Evolutionary conservation across 2,888 invertebrate genomes (phyloP), one percentile per base, ranked within the genome.

Genomic region (Pammene fasciana): DNA sequence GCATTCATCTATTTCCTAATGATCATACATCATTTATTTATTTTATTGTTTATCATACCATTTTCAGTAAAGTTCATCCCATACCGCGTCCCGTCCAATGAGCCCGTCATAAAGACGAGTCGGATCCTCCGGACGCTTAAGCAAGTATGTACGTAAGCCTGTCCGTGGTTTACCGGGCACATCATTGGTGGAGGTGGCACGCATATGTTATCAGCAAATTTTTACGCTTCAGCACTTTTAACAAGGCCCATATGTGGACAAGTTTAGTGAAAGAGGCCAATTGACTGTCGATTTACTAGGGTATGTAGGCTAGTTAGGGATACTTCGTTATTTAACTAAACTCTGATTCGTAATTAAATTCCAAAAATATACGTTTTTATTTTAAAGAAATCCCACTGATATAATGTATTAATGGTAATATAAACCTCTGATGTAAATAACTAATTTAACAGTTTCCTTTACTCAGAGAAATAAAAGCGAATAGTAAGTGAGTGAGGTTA

Each of bases 71-170:
- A 86, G 68, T 75, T 86, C 76, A 77, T 85, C 74, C 88, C 87
- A 55, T 80, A 78, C 72, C 83, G 81, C 74, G 79, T 79, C 46
- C 83, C 86, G 11, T 79, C 86, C 6, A 75, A 82, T 74, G 85
- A 88, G 61, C 78, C 85, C 8, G 75, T 82, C 61, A 75, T 89
- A 80, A 89, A 87, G 77, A 81, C 86, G 74, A 87, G 82, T 78
- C 86, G 89, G 68, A 86, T 90, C 59, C 81, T 90, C 75, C 81
- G 90, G 79, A 89, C 86, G 78, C 86, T 91, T 70, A 87, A 85
- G 84, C 85, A 89, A 88, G 91, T 90, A 90, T 92, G 92, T 92
- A 92, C 90, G 92, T 92, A 89, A 81, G 79, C 77, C 81, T 77
- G 75, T 75, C 70, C 16, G 34, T 9, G 54, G 54, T 54, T 73